A percentile compares a stretch with the other conserved stretches of the same genome.
These are phyloP conservation scores for Drosophila trapezifrons DNA, from an alignment of 1,140 invertebrate genomes.

Conservation along the genomic window DNA sequence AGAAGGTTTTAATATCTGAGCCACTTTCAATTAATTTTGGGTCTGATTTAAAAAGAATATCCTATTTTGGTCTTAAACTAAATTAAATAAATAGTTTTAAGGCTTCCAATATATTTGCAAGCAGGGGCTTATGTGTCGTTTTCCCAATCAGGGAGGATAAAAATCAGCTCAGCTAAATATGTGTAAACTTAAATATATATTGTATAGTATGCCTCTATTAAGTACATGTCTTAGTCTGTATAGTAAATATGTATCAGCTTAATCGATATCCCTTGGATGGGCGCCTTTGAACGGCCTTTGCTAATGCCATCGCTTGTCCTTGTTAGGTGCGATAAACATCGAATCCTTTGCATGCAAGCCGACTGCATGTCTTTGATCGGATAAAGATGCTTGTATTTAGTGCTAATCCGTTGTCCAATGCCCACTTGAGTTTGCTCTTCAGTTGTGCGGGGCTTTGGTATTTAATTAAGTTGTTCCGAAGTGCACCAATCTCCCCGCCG, in stretches of 20 bases:
- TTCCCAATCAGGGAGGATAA: background rate
- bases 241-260: slow-evolving; percentile 19
- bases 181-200: slow-evolving; percentile 9
- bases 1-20: too few species aligned
- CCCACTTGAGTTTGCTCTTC: slow-evolving; percentile 58
- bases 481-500: slow-evolving; percentile 30
- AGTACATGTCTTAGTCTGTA: slow-evolving; percentile 16
- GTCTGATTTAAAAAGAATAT: too few species aligned
- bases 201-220: slow-evolving; percentile 25
- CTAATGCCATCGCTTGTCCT: slow-evolving; percentile 14
- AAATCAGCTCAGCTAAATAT: slow-evolving; percentile 2
- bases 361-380: slow-evolving; percentile 40
- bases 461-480: slow-evolving; percentile 46
- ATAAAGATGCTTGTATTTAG: slow-evolving; percentile 40
- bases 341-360: slow-evolving; percentile 33
- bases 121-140: too few species aligned
- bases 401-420: slow-evolving; percentile 43
- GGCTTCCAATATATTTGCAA: too few species aligned
- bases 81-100: too few species aligned
- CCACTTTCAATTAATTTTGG: too few species aligned
- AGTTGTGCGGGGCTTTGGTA: slow-evolving; percentile 53
- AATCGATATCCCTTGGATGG: slow-evolving; percentile 31
- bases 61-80: too few species aligned
- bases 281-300: slow-evolving; percentile 5
- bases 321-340: slow-evolving; percentile 18